Evolutionary conservation across 2,888 invertebrate species (phyloP).

Genomic region (Auanema sp.): DNA sequence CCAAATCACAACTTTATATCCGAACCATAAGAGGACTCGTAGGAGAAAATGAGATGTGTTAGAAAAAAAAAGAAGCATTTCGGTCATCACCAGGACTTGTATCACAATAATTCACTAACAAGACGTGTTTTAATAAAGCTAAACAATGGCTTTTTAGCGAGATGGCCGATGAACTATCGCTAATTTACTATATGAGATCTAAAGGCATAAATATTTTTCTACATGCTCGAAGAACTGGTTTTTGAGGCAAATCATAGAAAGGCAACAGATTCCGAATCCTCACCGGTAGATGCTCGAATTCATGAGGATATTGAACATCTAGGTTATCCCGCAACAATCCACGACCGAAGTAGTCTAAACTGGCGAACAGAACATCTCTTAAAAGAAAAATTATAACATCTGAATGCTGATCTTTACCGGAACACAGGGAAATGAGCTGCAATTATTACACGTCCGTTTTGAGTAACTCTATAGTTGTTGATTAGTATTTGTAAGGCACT

Average conservation of each 20-base stretch:
- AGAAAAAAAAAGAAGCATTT: too few species aligned
- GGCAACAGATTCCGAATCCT: conserved; percentile 50
- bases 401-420: conserved; percentile 33
- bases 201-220: conserved; percentile 57
- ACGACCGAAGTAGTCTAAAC: conserved; percentile 50
- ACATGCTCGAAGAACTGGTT: conserved; percentile 49
- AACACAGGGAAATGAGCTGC: conserved; percentile 56
- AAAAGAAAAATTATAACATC: conserved; percentile 16
- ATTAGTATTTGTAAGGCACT: conserved; percentile 47
- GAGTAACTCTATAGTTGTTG: conserved; percentile 44
- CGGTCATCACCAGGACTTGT: too few species aligned
- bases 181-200: conserved; percentile 28
- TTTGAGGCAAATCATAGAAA: conserved; percentile 45
- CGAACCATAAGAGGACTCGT: too few species aligned
- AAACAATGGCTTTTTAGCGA: background rate
- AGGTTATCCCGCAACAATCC: conserved; percentile 54
- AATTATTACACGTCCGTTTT: conserved; percentile 39
- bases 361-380: conserved; percentile 58
- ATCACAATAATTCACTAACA: too few species aligned
- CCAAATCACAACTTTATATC: too few species aligned
- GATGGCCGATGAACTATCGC: too few species aligned
- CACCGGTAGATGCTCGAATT: conserved; percentile 51
- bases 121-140: background rate
- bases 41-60: too few species aligned
- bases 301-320: conserved; percentile 45